Evolutionary conservation across 2,797 vertebrate genomes (phyloP).

Genomic region (Clarias pachynema): DNA sequence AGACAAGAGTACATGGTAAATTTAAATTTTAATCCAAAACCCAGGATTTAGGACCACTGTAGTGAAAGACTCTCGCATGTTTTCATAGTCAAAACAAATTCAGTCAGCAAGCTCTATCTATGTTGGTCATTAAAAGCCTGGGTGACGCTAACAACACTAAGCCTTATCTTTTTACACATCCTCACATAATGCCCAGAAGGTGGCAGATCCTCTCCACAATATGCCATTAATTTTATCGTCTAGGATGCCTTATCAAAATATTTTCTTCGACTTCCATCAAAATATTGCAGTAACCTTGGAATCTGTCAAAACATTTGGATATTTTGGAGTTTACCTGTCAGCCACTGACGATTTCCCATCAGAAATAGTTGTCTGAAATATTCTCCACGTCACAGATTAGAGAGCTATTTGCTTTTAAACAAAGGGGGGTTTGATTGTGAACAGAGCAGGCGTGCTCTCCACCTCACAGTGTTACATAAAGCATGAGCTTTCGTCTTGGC

Average conservation of each 20-base stretch:
- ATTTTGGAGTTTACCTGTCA: conserved; percentile 68
- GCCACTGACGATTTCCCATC: conserved; percentile 56
- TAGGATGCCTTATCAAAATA: conserved; percentile 72
- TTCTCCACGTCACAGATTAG: conserved; percentile 63
- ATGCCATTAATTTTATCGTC: conserved; percentile 67
- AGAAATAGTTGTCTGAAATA: conserved; percentile 62
- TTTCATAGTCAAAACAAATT: conserved; percentile 39
- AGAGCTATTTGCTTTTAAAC: conserved; percentile 66
- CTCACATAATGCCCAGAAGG: conserved; percentile 57
- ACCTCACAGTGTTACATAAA: conserved; percentile 65
- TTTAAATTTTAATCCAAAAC: conserved; percentile 28
- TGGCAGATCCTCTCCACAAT: conserved; percentile 62
- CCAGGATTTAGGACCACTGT: conserved; percentile 29
- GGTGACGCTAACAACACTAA: conserved; percentile 49
- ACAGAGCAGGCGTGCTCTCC: conserved; percentile 59
- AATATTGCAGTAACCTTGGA: conserved; percentile 74
- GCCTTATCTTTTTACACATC: conserved; percentile 61
- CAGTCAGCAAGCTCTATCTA: conserved; percentile 27
- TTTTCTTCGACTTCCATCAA: conserved; percentile 70
- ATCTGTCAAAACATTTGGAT: conserved; percentile 74
- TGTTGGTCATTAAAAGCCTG: conserved; percentile 48
- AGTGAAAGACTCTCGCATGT: conserved; percentile 36
- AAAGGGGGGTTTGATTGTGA: conserved; percentile 71
- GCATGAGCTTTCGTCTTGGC: conserved; percentile 64
- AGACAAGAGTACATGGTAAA: conserved; percentile 2